Conservation (phyloP, 2,113 vertebrate species). For the Ceuthmochares aereus region DNA sequence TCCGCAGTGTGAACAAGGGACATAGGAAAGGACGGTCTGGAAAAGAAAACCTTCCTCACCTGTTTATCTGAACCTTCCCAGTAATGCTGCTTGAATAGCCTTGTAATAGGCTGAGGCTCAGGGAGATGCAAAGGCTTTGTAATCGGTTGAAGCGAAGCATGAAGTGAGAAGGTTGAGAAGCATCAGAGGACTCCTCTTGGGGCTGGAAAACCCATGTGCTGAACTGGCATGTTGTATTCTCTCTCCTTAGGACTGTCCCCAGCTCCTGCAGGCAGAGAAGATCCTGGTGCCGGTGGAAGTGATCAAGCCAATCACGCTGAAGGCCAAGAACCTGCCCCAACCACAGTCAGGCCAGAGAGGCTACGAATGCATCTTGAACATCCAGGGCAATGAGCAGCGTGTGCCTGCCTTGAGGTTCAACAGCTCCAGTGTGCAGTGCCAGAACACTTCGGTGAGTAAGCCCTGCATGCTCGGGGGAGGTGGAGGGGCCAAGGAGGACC, state of each 20-base stretch:
- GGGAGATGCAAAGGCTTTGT: background rate
- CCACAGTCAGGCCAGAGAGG: conserved; percentile 96
- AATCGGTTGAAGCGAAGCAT: rapidly evolving
- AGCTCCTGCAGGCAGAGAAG: conserved; percentile 90
- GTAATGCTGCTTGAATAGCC: background rate
- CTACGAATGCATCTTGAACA: conserved; percentile 93
- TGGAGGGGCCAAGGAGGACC: background rate
- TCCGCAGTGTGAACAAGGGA: background rate
- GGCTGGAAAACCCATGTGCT: background rate
- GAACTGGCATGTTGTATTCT: background rate
- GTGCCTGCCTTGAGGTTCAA: conserved; percentile 96
- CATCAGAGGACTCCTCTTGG: background rate
- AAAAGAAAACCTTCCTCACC: background rate
- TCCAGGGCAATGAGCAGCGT: conserved; percentile 91
- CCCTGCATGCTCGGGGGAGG: rapidly evolving
- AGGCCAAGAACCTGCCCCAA: conserved; percentile 96
- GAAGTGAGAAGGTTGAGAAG: background rate
- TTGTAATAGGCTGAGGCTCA: background rate
- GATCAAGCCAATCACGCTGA: conserved; percentile 94
- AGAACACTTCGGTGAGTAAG: conserved; percentile 95
- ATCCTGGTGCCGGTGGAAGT: conserved; percentile 95
- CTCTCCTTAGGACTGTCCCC: conserved; percentile 87
- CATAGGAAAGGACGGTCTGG: background rate
- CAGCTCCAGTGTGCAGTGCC: conserved; percentile 97
- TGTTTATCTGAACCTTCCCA: conserved; percentile 10